Conservation (phyloP, 2,888 invertebrate species). For the Rhogogaster chlorosoma region DNA sequence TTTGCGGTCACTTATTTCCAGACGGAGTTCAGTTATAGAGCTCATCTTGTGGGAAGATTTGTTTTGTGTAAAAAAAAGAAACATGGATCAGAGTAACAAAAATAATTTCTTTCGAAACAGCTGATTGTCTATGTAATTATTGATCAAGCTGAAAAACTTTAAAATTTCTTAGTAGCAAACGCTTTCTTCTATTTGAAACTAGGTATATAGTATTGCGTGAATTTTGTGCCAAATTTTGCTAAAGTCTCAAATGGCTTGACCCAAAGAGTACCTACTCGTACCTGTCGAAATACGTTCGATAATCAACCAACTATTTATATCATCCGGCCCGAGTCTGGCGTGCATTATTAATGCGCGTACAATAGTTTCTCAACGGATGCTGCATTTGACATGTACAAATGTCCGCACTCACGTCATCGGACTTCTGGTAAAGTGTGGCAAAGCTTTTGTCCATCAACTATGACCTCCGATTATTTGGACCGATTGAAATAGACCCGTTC, state of each 20-base stretch:
- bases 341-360: conserved; percentile 74
- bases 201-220: background rate
- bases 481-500: background rate
- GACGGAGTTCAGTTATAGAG: too few relatives aligned
- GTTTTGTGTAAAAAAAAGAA: background rate
- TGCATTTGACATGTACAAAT: conserved; percentile 75
- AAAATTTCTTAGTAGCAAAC: background rate
- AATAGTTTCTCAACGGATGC: conserved; percentile 72
- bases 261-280: background rate
- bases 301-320: conserved; percentile 36
- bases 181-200: background rate
- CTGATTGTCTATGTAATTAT: background rate
- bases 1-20: too few relatives aligned
- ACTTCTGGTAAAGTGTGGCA: background rate
- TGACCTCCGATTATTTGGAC: background rate
- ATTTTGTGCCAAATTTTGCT: background rate
- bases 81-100: too few relatives aligned
- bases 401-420: conserved; percentile 73
- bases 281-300: conserved; percentile 19
- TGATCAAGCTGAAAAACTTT: too few relatives aligned
- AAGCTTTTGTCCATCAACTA: background rate
- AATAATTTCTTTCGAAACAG: too few relatives aligned
- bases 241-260: background rate
- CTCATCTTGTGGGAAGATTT: too few relatives aligned
- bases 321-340: conserved; percentile 45